Evolutionary conservation across 2,797 vertebrate genomes (phyloP), one percentile per base, ranked within the genome.

Genomic region (Mus minutoides): DNA sequence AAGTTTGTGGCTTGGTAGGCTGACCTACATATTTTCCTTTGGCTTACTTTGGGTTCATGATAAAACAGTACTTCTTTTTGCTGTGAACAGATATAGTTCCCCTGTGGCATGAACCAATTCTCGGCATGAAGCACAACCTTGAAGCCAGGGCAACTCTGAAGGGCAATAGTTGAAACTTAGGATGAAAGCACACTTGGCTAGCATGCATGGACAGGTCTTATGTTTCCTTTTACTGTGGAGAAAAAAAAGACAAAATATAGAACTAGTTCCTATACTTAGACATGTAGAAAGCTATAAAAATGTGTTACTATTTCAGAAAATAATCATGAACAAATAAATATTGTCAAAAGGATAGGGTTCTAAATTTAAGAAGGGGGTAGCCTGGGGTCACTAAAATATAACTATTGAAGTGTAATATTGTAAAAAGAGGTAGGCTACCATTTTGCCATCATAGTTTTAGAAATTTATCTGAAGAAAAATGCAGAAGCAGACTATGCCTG

Each of bases 11-110:
- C 26, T 75, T 40, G 82, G 12, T 26, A 93, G 69, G n/a, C 2
- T 76, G 69, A 87, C 67, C 80, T 82, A 93, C 96, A 85, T 94
- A 93, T 79, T 94, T 95, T 62, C 40, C 64, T 94, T 84, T 88
- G 34, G 91, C 54, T 92, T 85, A 75, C 31, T 90, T 89, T 67
- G 52, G 46, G n/a, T 89, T 90, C 69, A 73, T 84, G 58, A 84
- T 93, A 92, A 95, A 95, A 94, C 0, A 54, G 80, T 73, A 26
- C 46, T 79, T 58, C 43, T 29, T 95, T 91, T 87, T 73, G 83
- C 31, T 76, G n/a, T 92, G 54, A 91, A 67, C n/a, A 95, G 37
- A 82, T 80, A 91, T 26, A 78, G 64, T 90, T 31, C 76, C 67
- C 58, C 62, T 85, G 46, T 49, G 80, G 91, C 43, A 73, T 49